Evolutionary conservation across 2,888 invertebrate genomes (phyloP), one percentile per base, ranked within the genome.

Genomic region (Philopedon plagiatum): DNA sequence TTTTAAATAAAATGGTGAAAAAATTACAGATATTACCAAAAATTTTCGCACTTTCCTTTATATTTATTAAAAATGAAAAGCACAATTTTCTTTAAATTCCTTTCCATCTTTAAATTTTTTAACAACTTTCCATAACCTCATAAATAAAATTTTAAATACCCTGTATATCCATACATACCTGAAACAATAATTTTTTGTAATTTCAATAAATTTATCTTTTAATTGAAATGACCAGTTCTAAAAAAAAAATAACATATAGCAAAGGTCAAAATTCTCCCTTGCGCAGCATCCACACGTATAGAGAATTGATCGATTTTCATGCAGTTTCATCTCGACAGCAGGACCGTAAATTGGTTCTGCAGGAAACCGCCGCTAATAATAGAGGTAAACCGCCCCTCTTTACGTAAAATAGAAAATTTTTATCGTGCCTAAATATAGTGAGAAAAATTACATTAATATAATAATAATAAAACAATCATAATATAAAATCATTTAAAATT

Each of bases 231-330:
- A n/a, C n/a, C n/a, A n/a, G n/a, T n/a, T n/a, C n/a, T n/a, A n/a
- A n/a, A n/a, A n/a, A 37, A 21, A 63, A 26, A 23, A 29, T 37
- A 1, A 5, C 3, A 39, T 4, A 15, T 15, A n/a, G 15, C 7
- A 15, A 44, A 19, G 44, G 11, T 65, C 9, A 41, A 65, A 64
- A 65, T 2, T 8, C n/a, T 13, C 2, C n/a, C 29, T 51, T 44
- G 71, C 71, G 71, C 71, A 65, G 65, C 61, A 61, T 71, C 71
- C 39, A n/a, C n/a, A n/a, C n/a, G 41, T 18, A 11, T 21, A 29
- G 51, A 32, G 34, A 49, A 37, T 49, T 63, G n/a, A 74, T 74
- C 71, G 74, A 74, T 74, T 74, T 71, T 64, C 44, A 41, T 60
- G 71, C 71, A 74, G 64, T 66, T 57, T 51, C 29, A 57, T 51